These are phyloP conservation scores for Cephus pygmeus DNA, from an alignment of 2,888 invertebrate species.

Conservation along the genomic window DNA sequence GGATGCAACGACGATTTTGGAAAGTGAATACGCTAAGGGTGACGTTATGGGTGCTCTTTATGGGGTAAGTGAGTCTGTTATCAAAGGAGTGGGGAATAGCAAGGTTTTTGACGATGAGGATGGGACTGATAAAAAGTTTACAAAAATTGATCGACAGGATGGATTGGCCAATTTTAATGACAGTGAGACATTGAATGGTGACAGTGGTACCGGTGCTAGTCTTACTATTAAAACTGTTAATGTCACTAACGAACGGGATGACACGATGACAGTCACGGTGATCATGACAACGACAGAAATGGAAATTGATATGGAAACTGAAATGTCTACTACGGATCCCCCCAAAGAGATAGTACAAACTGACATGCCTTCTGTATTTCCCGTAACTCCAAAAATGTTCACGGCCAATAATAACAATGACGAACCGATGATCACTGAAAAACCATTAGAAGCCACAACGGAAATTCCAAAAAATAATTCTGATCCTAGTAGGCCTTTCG, in stretches of 20 bases:
- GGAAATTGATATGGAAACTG: background rate
- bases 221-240: background rate
- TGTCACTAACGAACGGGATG: background rate
- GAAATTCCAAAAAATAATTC: background rate
- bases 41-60: background rate
- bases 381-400: constrained; percentile 47
- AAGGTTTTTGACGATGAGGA: background rate
- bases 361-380: constrained; percentile 37
- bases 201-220: background rate
- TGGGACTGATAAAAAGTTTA: background rate
- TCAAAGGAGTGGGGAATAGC: background rate
- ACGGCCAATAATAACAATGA: constrained; percentile 13
- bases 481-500: constrained; percentile 33
- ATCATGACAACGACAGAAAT: constrained; percentile 16
- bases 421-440: background rate
- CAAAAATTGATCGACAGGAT: background rate
- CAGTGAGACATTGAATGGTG: background rate
- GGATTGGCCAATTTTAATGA: background rate
- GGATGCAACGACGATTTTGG: background rate
- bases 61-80: background rate
- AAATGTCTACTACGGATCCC: constrained; percentile 14
- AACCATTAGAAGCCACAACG: background rate
- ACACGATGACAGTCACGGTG: constrained; percentile 2
- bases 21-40: background rate
- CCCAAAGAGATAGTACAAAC: constrained; percentile 15